Evolutionary conservation across 1,140 invertebrate species (phyloP), one percentile per base, ranked within the genome.

Genomic region (Centruroides sculpturatus): DNA sequence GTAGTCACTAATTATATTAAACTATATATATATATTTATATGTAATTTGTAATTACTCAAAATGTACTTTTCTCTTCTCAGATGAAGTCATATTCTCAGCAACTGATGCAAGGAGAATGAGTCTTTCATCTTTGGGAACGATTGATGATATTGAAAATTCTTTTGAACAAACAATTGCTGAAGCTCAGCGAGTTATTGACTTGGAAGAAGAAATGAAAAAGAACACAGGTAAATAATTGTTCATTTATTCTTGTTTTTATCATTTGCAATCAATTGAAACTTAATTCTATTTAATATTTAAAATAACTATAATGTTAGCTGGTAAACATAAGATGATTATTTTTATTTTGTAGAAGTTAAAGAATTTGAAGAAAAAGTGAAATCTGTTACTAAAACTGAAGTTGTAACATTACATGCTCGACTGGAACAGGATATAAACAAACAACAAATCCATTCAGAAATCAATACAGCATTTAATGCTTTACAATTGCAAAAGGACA

Each of bases 381-480:
- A 41, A 41, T 41, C 41, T 41, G 41, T 41, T 41, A 41, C 5
- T 8, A 41, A 41, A 41, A 41, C 5, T 41, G 41, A 41, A 41
- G 41, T 62, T 47, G 57, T 56, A n/a, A 57, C 61, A 35, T 57
- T 62, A 35, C 55, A 59, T 49, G 61, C 61, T 13, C 46, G 61
- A n/a, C 55, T 62, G 47, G 61, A 62, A 51, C 61, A 62, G 56
- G 57, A 62, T 48, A 53, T 62, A 57, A 62, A 57, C 52, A 52
- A 59, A 56, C 61, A 59, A 57, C 52, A 62, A 52, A 62, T 62
- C 23, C 57, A 57, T 35, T 62, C 57, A 52, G 59, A 57, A 23
- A 62, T 62, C 47, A 57, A 55, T 4, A 57, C 61, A 6, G 61
- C 61, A 12, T 62, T 62, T 53, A 50, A 61, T 41, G 57, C 60